Percentiles rank a stretch among this genome's conserved stretches.
Evolutionary conservation across 2,113 vertebrate species (phyloP).

Genomic region (Pomatorhinus ruficollis): DNA sequence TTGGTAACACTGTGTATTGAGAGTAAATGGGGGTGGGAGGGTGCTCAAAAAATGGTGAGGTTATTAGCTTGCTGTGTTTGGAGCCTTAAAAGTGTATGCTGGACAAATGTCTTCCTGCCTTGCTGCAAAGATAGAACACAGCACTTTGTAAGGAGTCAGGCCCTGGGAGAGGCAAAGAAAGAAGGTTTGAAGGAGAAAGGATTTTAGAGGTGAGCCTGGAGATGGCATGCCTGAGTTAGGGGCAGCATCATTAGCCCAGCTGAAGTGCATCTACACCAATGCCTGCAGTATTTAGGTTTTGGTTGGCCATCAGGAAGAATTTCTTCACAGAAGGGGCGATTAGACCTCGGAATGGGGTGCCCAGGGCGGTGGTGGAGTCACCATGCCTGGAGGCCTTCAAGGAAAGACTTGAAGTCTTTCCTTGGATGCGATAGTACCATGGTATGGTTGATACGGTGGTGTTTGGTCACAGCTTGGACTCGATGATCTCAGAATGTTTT

Average conservation of each 20-base stretch:
- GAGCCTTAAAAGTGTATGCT: too few relatives aligned
- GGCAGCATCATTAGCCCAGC: rapidly evolving
- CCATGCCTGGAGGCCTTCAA: background rate
- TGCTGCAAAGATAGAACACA: too few relatives aligned
- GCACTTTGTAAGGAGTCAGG: rapidly evolving
- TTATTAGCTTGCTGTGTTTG: background rate
- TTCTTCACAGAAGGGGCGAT: background rate
- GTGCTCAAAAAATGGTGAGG: rapidly evolving
- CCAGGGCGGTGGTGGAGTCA: background rate
- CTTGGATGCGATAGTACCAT: background rate
- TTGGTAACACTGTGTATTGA: rapidly evolving
- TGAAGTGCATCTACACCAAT: background rate
- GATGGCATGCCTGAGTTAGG: too few relatives aligned
- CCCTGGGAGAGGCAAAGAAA: too few relatives aligned
- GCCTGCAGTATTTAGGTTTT: background rate
- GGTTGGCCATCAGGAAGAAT: background rate
- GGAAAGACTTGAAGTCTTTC: too few relatives aligned
- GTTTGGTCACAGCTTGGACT: background rate
- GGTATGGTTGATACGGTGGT: background rate
- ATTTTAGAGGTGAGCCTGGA: background rate
- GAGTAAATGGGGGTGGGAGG: background rate
- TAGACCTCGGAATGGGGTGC: background rate
- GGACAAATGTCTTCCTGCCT: background rate
- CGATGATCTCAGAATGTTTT: background rate
- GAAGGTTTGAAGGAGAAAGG: background rate